Conservation (phyloP, 2,888 invertebrate species). For the Andrena bucephala region DNA sequence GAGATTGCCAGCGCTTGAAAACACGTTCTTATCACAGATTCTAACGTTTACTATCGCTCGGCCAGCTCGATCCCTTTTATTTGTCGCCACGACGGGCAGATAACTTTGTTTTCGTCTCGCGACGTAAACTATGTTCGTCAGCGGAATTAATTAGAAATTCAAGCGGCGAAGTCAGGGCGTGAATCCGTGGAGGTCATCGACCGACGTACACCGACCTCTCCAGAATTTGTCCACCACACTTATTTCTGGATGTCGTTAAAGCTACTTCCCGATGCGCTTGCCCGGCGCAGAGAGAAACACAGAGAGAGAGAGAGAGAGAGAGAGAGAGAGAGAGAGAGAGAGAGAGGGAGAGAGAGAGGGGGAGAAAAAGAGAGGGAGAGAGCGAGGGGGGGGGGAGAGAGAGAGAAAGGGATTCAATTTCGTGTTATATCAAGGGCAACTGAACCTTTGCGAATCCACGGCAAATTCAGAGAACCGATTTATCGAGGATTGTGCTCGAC, state of each 20-base stretch:
- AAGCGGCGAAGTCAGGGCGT: neutral
- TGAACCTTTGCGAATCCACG: neutral
- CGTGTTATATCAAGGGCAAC: conserved; percentile 15
- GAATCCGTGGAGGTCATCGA: conserved; percentile 28
- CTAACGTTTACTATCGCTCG: neutral
- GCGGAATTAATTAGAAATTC: conserved; percentile 4
- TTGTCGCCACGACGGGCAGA: neutral
- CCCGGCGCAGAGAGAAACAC: neutral
- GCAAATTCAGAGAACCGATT: no score
- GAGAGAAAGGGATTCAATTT: neutral
- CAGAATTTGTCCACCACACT: conserved; percentile 33
- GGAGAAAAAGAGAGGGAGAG: no score
- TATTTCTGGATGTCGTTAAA: conserved; percentile 47
- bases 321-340: neutral
- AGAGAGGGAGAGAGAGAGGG: neutral
- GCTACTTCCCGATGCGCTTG: neutral
- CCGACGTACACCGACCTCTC: conserved; percentile 42
- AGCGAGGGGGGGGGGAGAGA: no score
- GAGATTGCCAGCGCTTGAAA: conserved; percentile 8
- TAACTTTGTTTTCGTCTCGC: neutral
- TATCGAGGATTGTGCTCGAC: neutral
- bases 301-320: neutral
- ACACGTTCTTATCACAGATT: conserved; percentile 3
- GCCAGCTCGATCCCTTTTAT: neutral
- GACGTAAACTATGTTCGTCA: neutral